Base-by-base conservation (phyloP, 2,888 invertebrate genomes). In the Mimachlamys varia region DNA sequence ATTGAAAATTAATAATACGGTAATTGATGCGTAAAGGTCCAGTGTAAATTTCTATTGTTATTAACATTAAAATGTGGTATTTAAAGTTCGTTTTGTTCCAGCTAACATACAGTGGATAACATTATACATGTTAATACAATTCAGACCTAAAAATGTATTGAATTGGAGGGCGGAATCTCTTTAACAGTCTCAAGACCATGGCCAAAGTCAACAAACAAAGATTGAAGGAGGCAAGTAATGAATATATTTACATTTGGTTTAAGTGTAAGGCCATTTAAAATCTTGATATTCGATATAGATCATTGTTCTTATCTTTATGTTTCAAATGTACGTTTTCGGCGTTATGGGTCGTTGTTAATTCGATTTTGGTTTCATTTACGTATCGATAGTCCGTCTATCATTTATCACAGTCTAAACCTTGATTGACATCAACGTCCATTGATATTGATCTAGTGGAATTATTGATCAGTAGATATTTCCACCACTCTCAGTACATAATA, bases 401-500 rank as follows among this genome's bases (percentile, higher is more conserved):
- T 33, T 76, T 76, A 76, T 76, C 76, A 76, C 76, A 76, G 33
- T 76, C 76, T 76, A 76, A 76, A 76, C 33, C 27, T 76, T 76
- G 76, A 76, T 33, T 27, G 76, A 27, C 22, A 22, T 76, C 33
- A 76, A 76, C 33, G 76, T 76, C 13, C 10, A 33, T 33, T 76
- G 76, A 27, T 76, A 76, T 33, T 76, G 76, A 76, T 33, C 76
- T 4, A 12, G 33, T 76, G 7, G 19, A 7, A 33, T 27, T 76
- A 76, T 76, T 76, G 76, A 76, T 76, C 7, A 27, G 33, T 27
- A 33, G 76, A 76, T 53, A 10, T 53, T 44, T 44, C 44, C 53
- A 13, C 5, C 53, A 53, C 53, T 53, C 53, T 53, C 53, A 53
- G 53, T 53, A 76, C 33, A 76, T 33, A 76, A 76, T 76, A 76